Evolutionary conservation across 2,888 invertebrate species (phyloP).

Genomic region (Diachrysia chrysitis): DNA sequence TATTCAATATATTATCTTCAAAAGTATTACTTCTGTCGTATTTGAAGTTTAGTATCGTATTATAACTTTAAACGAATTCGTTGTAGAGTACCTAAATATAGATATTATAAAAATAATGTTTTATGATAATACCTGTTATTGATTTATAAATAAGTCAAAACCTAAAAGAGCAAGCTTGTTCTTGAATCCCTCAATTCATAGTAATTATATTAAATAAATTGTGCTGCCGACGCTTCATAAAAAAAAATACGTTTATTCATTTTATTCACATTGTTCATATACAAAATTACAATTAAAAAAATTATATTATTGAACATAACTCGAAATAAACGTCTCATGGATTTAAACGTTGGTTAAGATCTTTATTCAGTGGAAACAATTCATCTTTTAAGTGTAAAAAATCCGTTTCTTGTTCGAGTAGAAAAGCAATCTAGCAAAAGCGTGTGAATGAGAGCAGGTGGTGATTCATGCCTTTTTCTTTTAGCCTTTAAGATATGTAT

Average conservation of each 20-base stretch:
- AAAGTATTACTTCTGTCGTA: slow-evolving; percentile 9
- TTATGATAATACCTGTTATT: background rate
- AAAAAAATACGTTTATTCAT: background rate
- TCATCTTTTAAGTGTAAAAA: slow-evolving; percentile 72
- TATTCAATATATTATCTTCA: slow-evolving; percentile 51
- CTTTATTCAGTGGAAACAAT: slow-evolving; percentile 65
- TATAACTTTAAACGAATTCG: too few relatives aligned
- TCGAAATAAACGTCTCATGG: slow-evolving; percentile 15
- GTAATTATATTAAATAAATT: too few relatives aligned
- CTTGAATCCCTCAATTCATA: too few relatives aligned
- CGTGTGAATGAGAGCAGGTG: slow-evolving; percentile 80
- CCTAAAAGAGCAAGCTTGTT: too few relatives aligned
- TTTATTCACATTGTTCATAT: background rate
- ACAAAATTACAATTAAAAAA: background rate
- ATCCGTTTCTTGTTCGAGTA: slow-evolving; percentile 70
- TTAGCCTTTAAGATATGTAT: slow-evolving; percentile 40
- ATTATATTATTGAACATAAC: background rate
- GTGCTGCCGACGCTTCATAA: background rate
- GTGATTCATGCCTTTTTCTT: slow-evolving; percentile 63
- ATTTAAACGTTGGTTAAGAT: slow-evolving; percentile 46
- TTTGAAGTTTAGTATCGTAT: background rate
- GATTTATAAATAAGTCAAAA: background rate
- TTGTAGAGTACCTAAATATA: too few relatives aligned
- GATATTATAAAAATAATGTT: background rate
- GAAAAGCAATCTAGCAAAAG: slow-evolving; percentile 76